Evolutionary conservation across 2,113 vertebrate species (phyloP), one percentile per base, ranked within the genome.

Genomic region (Axis porcinus): DNA sequence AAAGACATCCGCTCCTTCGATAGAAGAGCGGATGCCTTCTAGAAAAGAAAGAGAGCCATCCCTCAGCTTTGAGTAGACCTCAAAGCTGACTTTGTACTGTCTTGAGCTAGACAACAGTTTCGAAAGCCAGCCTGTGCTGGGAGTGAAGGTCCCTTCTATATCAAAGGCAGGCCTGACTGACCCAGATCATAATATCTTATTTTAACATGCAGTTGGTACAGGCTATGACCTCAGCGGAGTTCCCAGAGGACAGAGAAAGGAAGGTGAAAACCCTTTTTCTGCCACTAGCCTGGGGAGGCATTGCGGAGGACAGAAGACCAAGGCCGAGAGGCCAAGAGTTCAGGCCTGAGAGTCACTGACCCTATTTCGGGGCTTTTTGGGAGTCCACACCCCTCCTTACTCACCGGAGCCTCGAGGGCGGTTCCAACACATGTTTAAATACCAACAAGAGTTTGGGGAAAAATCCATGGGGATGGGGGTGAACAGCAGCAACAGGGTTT

Each of bases 11-110:
- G 50, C 45, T 36, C 79, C 40, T 93, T 86, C 64, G n/a, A 60
- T 19, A 78, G 55, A 95, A 97, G 87, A 88, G n/a, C 23, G n/a
- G 47, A 78, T 27, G 10, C 17, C 6, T 8, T 57, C 55, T 45
- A 67, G 67, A 81, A 40, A 54, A 79, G 60, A 60, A 89, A 86
- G 50, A 5, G 40, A 15, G 16, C 76, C 36, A 16, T 2, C 2
- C 21, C 15, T 89, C 36, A 60, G 40, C 64, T 97, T 91, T 93
- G 95, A 28, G 21, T n/a, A 83, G 81, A 25, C 43, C 60, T 96
- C 91, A 96, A 93, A 87, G 92, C 25, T 81, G 79, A 54, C 87
- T 95, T 83, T 84, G 74, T 25, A 58, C 47, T 64, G 28, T 94
- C 45, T 87, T 21, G 7, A 96, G 62, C 58, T 25, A 91, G 76